phyloP scores from a whole-genome alignment of 2,888 invertebrate species.

The Sclerodermus sp. region DNA sequence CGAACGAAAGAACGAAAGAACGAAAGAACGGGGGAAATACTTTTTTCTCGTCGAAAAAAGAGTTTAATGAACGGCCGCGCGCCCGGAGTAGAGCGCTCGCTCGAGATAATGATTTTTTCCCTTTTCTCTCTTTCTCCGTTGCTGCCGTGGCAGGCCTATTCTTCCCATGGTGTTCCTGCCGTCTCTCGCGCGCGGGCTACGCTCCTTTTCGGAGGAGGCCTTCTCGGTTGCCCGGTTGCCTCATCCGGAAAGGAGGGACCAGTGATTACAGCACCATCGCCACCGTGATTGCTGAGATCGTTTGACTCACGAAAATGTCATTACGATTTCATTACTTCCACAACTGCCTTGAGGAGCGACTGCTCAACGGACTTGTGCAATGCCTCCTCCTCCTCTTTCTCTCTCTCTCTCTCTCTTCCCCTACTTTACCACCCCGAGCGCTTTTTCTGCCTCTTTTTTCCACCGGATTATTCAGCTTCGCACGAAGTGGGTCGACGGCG shows the following conservation, averaged over 20 bases:
- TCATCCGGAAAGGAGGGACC: conserved; percentile 43
- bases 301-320: conserved; percentile 53
- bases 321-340: conserved; percentile 48
- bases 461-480: neutral
- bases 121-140: neutral
- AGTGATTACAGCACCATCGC: conserved; percentile 36
- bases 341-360: conserved; percentile 40
- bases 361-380: no score
- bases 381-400: neutral
- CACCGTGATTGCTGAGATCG: conserved; percentile 45
- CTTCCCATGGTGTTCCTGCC: no score
- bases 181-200: conserved; percentile 9
- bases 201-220: conserved; percentile 27
- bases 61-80: no score
- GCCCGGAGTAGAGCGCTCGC: neutral
- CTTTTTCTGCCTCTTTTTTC: conserved; percentile 8
- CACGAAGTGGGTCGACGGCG: conserved; percentile 30
- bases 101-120: conserved; percentile 1
- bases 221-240: no score
- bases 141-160: neutral
- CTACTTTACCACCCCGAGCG: conserved; percentile 10
- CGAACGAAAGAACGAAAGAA: no score
- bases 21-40: neutral
- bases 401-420: neutral
- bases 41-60: neutral